A percentile compares a stretch with the other conserved stretches of the same genome.
Evolutionary conservation across 2,113 vertebrate genomes (phyloP).

Genomic region (Zosterops hypoxanthus): DNA sequence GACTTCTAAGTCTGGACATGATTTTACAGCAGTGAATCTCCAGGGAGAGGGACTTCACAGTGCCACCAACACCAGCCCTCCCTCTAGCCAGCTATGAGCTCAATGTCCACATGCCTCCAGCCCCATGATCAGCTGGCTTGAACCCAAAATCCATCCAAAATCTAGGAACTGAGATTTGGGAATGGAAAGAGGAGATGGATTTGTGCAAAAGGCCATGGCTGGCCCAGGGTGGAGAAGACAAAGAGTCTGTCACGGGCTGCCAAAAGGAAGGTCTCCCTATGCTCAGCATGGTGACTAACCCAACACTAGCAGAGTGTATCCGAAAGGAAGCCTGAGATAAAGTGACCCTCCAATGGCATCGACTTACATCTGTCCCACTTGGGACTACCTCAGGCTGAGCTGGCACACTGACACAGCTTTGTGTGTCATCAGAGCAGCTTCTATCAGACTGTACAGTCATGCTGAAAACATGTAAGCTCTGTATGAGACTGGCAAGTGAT

Average conservation of each 20-base stretch:
- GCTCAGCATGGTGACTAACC: not conserved
- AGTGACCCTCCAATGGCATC: not conserved
- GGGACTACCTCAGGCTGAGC: not conserved
- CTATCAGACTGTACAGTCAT: not conserved
- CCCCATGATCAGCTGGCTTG: not conserved
- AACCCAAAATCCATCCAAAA: not conserved
- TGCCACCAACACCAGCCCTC: not conserved
- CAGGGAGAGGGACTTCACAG: not conserved
- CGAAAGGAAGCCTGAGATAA: not conserved
- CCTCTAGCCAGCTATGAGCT: not conserved
- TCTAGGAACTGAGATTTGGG: not conserved
- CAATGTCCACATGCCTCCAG: not conserved
- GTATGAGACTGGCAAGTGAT: not conserved
- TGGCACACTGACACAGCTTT: slow-evolving; percentile 7
- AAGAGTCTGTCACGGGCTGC: not conserved
- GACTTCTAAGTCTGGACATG: not conserved
- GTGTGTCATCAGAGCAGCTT: not conserved
- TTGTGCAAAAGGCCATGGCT: not conserved
- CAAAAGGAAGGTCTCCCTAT: not conserved
- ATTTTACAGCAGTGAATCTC: not conserved
- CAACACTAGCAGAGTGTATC: accelerated
- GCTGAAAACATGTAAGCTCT: not conserved
- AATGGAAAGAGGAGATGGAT: not conserved
- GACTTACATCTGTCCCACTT: not conserved
- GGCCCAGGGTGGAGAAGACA: not conserved